These are phyloP conservation scores for Choreutis nemorana DNA, from an alignment of 2,888 invertebrate species.

Conservation along the genomic window DNA sequence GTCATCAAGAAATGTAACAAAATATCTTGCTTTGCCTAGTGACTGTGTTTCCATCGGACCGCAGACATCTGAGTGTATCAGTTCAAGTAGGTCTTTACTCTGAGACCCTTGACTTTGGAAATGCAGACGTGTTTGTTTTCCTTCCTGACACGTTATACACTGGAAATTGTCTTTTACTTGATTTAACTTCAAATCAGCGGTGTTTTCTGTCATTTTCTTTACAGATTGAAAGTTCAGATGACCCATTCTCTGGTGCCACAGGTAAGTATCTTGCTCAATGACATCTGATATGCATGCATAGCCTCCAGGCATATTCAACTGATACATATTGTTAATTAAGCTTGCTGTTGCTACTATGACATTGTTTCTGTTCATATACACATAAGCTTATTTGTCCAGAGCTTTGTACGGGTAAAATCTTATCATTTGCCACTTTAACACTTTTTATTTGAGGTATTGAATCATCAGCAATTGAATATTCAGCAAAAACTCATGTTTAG, in stretches of 20 bases:
- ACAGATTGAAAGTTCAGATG: slow-evolving; percentile 9
- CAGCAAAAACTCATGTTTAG: not conserved
- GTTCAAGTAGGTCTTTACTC: too few species aligned
- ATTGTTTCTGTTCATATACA: slow-evolving; percentile 7
- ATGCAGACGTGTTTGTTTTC: too few species aligned
- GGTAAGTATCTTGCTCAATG: slow-evolving; percentile 5
- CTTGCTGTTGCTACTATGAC: slow-evolving; percentile 12
- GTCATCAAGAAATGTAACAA: slow-evolving; percentile 11
- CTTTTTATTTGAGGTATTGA: too few species aligned
- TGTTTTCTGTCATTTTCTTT: slow-evolving; percentile 8
- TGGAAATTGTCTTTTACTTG: too few species aligned
- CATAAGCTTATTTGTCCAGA: too few species aligned
- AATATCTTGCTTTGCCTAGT: slow-evolving; percentile 10
- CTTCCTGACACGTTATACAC: too few species aligned
- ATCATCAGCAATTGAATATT: not conserved
- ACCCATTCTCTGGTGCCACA: slow-evolving; percentile 13
- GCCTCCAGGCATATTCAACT: slow-evolving; percentile 7
- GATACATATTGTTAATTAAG: too few species aligned
- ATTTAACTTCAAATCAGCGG: too few species aligned
- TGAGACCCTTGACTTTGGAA: too few species aligned
- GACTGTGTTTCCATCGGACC: slow-evolving; percentile 12
- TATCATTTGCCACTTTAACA: too few species aligned
- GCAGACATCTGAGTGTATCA: slow-evolving; percentile 11
- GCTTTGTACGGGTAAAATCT: too few species aligned
- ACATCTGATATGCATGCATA: slow-evolving; percentile 7